These are phyloP conservation scores for Ornithoptera alexandrae DNA, from an alignment of 2,888 invertebrate genomes.

Conservation along the genomic window DNA sequence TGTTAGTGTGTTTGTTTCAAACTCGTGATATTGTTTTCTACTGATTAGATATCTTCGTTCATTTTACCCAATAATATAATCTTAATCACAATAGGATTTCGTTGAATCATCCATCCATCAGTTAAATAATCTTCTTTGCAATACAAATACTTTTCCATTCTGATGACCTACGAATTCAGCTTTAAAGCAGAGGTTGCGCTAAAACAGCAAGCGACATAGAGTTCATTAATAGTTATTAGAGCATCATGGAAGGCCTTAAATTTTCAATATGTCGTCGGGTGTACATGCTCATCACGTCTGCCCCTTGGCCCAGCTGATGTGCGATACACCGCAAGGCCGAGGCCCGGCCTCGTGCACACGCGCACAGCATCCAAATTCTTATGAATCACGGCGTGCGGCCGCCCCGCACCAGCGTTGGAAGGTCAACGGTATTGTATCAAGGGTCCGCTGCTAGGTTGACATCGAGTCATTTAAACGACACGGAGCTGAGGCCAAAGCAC, in stretches of 20 bases:
- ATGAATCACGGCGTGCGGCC: constrained; percentile 54
- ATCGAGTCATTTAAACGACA: background rate
- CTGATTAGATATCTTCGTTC: background rate
- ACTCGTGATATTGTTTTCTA: background rate
- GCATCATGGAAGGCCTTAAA: background rate
- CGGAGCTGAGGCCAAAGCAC: background rate
- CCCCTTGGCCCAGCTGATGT: constrained; percentile 45
- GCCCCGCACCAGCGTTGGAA: constrained; percentile 36
- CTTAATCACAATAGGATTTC: no score
- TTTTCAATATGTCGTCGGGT: constrained; percentile 13
- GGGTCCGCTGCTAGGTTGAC: constrained; percentile 7
- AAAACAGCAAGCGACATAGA: background rate
- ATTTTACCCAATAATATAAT: no score
- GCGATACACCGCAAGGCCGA: constrained; percentile 57
- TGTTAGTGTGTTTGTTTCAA: background rate
- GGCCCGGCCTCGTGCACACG: constrained; percentile 61
- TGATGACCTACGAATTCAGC: no score
- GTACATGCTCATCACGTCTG: constrained; percentile 38
- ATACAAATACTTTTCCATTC: no score
- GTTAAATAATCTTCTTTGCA: no score
- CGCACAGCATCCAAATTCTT: constrained; percentile 64
- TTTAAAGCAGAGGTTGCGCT: no score
- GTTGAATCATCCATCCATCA: no score
- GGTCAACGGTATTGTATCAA: constrained; percentile 40
- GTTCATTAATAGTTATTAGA: background rate